Percentiles rank a stretch among this genome's conserved stretches.
Evolutionary conservation across 2,113 vertebrate species (phyloP).

Genomic region (Brevimyrus niger): DNA sequence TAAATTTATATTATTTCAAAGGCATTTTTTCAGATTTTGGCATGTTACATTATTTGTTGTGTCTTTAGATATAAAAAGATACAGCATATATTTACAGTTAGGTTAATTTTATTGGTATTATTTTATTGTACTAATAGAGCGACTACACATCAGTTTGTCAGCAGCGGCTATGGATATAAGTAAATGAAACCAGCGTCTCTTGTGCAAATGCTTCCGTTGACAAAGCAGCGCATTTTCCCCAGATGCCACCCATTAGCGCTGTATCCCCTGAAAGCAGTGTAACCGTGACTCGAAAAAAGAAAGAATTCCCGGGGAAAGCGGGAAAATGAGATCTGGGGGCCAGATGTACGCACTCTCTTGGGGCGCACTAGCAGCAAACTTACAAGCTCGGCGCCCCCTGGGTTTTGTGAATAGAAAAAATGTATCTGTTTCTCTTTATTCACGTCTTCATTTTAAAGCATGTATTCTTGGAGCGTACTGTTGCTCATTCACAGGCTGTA

Average conservation of each 20-base stretch:
- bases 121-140: neutral
- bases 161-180: neutral
- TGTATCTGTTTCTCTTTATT: neutral
- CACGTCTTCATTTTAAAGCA: neutral
- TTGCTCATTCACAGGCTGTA: neutral
- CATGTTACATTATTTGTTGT: neutral
- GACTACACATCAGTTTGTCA: neutral
- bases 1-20: neutral
- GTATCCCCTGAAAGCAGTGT: neutral
- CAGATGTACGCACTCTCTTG: conserved; percentile 7
- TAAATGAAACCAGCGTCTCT: neutral
- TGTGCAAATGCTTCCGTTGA: neutral
- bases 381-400: conserved; percentile 31
- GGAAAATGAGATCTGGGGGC: conserved; percentile 14
- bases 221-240: neutral
- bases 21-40: neutral
- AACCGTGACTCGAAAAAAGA: neutral
- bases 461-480: conserved; percentile 15
- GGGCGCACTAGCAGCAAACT: neutral
- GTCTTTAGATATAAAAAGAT: neutral
- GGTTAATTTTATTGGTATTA: neutral
- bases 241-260: conserved; percentile 1
- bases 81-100: neutral
- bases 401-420: neutral
- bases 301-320: conserved; percentile 1